Percentiles rank a stretch among this genome's conserved stretches.
These are phyloP conservation scores for Bothrops jararaca DNA, from an alignment of 2,113 vertebrate genomes.

Conservation along the genomic window DNA sequence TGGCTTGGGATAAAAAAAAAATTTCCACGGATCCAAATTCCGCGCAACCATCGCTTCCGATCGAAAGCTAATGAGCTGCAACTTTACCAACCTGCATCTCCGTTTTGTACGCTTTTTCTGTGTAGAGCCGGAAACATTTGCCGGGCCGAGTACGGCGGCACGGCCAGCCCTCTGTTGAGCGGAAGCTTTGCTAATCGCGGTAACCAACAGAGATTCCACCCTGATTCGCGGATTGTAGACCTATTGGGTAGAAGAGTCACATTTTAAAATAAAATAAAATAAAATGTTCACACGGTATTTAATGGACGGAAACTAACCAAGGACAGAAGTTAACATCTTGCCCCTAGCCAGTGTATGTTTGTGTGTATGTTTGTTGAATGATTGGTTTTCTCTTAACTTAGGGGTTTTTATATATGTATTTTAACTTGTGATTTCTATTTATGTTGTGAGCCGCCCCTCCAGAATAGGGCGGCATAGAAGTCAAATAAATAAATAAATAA, in stretches of 20 bases:
- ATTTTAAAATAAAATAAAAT: background rate
- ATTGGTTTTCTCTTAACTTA: too few species aligned
- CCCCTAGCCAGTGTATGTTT: too few species aligned
- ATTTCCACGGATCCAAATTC: fast-evolving
- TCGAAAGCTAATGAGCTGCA: background rate
- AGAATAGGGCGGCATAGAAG: too few species aligned
- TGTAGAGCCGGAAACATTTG: constrained; percentile 95
- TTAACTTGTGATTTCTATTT: too few species aligned
- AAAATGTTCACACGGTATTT: background rate
- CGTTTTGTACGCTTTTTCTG: constrained; percentile 96
- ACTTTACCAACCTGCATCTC: constrained; percentile 89
- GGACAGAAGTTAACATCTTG: too few species aligned
- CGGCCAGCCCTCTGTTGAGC: constrained; percentile 98
- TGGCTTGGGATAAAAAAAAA: background rate
- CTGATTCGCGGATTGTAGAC: constrained; percentile 98
- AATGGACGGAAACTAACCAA: too few species aligned
- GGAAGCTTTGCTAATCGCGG: constrained; percentile 97
- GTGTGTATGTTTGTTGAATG: too few species aligned
- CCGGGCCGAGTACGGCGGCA: constrained; percentile 90
- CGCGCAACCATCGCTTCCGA: background rate
- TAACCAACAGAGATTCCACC: constrained; percentile 95
- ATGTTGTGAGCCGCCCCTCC: too few species aligned
- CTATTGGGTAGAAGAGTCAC: constrained; percentile 56
- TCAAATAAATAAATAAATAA: too few species aligned
- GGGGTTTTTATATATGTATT: too few species aligned